Base-by-base conservation (phyloP, 2,113 vertebrate genomes). In the Scolopax mira region DNA sequence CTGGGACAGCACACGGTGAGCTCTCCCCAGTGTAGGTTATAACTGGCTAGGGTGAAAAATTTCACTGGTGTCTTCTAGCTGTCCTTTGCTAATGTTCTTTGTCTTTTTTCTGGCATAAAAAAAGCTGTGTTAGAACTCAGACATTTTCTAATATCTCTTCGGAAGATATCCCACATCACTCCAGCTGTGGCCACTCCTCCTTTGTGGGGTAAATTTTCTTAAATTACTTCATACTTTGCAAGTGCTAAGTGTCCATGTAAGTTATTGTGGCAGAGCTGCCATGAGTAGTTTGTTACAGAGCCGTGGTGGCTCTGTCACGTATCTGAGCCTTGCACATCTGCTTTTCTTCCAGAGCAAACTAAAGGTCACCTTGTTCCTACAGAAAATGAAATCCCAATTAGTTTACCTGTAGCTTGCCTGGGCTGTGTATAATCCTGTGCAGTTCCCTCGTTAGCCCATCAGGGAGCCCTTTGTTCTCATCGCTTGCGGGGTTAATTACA, bases 241-340 rank as follows among this genome's bases (percentile, higher is more conserved):
- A 0, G 0, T 18, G 4, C 14, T 35, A 3, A 39, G 8, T 12
- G 4, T 39, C 35, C 8, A 1, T 30, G 14, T 48, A 30, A n/a
- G 70, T 72, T 49, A 28, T 3, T 79, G 69, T 57, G 79, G 35
- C 60, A 11, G 19, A 11, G 37, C 11, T 35, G 77, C 33, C 30
- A 6, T 16, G 46, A 11, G 0, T 33, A 18, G 72, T 80, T 83
- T 51, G 24, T 77, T 85, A 13, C 11, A 55, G 52, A 79, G 73
- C 81, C 85, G 1, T 28, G 24, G 11, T 42, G 18, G n/a, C 21
- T 55, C 39, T 66, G 46, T 27, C 33, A 0, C n/a, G 11, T 39
- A 41, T 62, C 39, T n/a, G 31, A 62, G 61, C 65, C 61, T 46
- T 81, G 73, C 89, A 62, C 39, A 64, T 84, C 69, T 91, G 48